phyloP scores from a whole-genome alignment of 2,888 invertebrate species.

The Rosalia funebris region DNA sequence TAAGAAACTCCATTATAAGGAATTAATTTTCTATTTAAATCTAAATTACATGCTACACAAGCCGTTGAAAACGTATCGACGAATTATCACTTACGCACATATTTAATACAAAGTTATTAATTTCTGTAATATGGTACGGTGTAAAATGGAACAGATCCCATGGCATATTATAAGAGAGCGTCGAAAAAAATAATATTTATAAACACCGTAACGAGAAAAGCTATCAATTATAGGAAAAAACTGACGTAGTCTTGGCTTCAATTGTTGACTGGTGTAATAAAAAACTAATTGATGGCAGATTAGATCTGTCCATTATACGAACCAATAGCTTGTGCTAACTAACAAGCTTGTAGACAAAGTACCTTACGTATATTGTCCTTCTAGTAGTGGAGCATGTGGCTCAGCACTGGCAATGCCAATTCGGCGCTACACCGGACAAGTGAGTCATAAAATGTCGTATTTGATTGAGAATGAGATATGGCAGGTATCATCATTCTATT shows the following conservation, averaged over 20 bases:
- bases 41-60: slow-evolving; percentile 22
- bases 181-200: slow-evolving; percentile 21
- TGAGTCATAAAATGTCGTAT: too few relatives aligned
- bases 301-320: slow-evolving; percentile 46
- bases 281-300: slow-evolving; percentile 48
- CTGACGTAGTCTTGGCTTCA: slow-evolving; percentile 26
- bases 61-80: slow-evolving; percentile 14
- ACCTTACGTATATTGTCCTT: slow-evolving; percentile 41
- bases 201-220: slow-evolving; percentile 27
- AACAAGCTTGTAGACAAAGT: slow-evolving; percentile 50
- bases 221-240: slow-evolving; percentile 27
- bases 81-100: slow-evolving; percentile 25
- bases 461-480: too few relatives aligned
- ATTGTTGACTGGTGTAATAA: slow-evolving; percentile 30
- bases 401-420: background rate
- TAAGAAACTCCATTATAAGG: slow-evolving; percentile 8
- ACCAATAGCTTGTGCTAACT: slow-evolving; percentile 47
- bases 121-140: slow-evolving; percentile 22
- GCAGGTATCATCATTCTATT: too few relatives aligned
- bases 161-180: slow-evolving; percentile 23
- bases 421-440: background rate
- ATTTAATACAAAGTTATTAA: slow-evolving; percentile 23
- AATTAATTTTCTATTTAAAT: slow-evolving; percentile 27
- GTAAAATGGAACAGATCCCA: slow-evolving; percentile 21
- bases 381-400: slow-evolving; percentile 3